These are phyloP conservation scores for Antennarius maculatus DNA, from an alignment of 2,797 vertebrate species.

Conservation along the genomic window DNA sequence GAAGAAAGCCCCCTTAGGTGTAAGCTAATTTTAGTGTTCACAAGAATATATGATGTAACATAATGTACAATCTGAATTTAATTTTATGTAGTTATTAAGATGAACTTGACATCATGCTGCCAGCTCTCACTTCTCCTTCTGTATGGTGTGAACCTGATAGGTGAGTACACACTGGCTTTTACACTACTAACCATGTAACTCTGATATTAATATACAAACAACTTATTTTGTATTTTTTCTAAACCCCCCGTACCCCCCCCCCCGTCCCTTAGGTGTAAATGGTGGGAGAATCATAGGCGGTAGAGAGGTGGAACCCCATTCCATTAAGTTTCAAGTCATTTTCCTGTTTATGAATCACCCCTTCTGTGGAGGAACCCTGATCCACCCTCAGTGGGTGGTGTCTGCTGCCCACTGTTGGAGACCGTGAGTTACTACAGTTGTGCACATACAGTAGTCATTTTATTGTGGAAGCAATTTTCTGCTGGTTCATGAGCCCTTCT, in stretches of 20 bases:
- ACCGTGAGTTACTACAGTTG: conserved; percentile 75
- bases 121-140: conserved; percentile 47
- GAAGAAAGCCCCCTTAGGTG: not conserved
- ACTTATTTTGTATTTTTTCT: too few relatives aligned
- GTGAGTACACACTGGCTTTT: conserved; percentile 22
- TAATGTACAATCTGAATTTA: not conserved
- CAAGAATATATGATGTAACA: not conserved
- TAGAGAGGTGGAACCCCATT: conserved; percentile 62
- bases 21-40: too few relatives aligned
- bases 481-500: not conserved
- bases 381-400: conserved; percentile 79
- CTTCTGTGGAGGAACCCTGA: conserved; percentile 81
- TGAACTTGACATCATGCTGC: conserved; percentile 37
- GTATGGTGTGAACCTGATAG: conserved; percentile 39
- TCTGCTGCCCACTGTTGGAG: conserved; percentile 86
- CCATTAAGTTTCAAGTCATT: conserved; percentile 79
- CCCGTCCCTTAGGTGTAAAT: conserved; percentile 56
- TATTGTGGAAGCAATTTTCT: not conserved
- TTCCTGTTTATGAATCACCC: conserved; percentile 62
- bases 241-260: too few relatives aligned
- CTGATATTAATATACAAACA: too few relatives aligned
- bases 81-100: conserved; percentile 42
- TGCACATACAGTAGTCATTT: not conserved
- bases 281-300: conserved; percentile 80
- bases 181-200: not conserved